These are phyloP conservation scores for Drosophila kikkawai DNA, from an alignment of 1,140 invertebrate genomes.

Conservation along the genomic window DNA sequence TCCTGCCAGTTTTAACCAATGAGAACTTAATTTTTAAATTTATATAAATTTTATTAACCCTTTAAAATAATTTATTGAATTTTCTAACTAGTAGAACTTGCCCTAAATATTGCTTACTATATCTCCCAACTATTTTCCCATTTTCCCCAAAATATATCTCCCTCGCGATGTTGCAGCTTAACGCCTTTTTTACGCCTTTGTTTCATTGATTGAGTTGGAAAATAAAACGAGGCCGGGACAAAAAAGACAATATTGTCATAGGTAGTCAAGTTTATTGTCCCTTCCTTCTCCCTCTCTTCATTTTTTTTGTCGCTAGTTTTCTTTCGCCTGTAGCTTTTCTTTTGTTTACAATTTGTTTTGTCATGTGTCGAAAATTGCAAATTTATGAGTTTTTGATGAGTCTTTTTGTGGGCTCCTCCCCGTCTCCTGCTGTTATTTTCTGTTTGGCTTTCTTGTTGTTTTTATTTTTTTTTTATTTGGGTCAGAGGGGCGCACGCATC, in stretches of 20 bases:
- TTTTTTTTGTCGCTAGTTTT: constrained; percentile 30
- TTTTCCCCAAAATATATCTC: neutral
- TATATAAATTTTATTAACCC: too few relatives aligned
- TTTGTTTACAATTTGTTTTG: constrained; percentile 83
- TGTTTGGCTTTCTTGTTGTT: constrained; percentile 34
- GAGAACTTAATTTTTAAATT: too few relatives aligned
- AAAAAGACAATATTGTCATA: constrained; percentile 15
- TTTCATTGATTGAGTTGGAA: constrained; percentile 22
- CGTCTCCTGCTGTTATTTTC: constrained; percentile 36
- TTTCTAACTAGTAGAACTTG: neutral
- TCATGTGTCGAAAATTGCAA: constrained; percentile 82
- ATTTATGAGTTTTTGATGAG: constrained; percentile 83
- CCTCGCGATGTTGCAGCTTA: neutral
- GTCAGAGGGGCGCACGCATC: constrained; percentile 61
- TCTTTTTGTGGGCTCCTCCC: constrained; percentile 64
- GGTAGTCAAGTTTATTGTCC: constrained; percentile 56
- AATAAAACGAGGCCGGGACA: constrained; percentile 1
- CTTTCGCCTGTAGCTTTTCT: constrained; percentile 26
- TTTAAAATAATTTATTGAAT: too few relatives aligned
- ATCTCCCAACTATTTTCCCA: neutral
- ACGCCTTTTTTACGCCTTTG: constrained; percentile 19
- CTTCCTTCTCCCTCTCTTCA: constrained; percentile 25
- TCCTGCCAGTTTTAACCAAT: too few relatives aligned
- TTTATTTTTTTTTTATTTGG: constrained; percentile 73
- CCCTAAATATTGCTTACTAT: neutral